Evolutionary conservation across 2,113 vertebrate species (phyloP).

Genomic region (Haemorhous mexicanus): DNA sequence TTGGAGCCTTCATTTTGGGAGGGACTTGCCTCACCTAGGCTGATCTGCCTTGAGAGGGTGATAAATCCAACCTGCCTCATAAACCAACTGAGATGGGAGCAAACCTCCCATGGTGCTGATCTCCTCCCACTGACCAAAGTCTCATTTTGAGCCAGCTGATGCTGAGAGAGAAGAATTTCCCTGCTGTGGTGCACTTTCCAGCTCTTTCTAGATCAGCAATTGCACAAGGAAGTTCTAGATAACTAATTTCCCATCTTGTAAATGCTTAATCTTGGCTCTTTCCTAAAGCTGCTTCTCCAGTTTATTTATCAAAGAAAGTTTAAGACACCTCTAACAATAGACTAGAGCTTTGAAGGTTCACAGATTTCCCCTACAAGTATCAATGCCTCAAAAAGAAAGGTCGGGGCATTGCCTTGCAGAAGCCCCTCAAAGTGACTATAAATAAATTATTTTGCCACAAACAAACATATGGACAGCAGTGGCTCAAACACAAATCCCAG

Average conservation of each 20-base stretch:
- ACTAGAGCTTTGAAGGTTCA: background rate
- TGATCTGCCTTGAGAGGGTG: background rate
- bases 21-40: background rate
- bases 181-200: background rate
- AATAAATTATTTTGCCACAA: background rate
- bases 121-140: background rate
- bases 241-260: background rate
- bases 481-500: background rate
- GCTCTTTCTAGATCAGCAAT: background rate
- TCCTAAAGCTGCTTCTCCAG: background rate
- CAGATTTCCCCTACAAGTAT: background rate
- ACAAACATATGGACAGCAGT: background rate
- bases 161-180: background rate
- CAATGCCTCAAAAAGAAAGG: background rate
- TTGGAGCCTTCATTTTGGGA: background rate
- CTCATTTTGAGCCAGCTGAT: background rate
- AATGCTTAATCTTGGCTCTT: background rate
- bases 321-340: background rate
- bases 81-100: background rate
- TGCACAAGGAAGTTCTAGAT: background rate
- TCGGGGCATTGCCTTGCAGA: background rate
- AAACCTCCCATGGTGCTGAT: background rate
- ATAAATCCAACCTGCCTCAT: background rate
- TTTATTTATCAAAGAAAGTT: background rate
- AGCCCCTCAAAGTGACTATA: background rate